Base-by-base conservation (phyloP, 2,888 invertebrate species). In the Thereva unica region DNA sequence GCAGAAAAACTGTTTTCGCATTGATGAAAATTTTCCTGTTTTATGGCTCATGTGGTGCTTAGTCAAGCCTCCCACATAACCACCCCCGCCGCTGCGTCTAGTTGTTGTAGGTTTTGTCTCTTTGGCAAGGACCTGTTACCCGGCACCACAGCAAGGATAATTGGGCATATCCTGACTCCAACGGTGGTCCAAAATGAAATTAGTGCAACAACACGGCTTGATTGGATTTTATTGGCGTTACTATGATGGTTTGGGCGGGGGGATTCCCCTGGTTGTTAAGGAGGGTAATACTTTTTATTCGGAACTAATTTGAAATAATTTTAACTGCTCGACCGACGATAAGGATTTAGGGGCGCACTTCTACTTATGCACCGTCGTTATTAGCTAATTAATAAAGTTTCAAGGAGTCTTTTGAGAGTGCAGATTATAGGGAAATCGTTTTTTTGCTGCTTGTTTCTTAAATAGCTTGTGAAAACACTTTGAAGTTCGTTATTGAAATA, bases 151-250 rank as follows among this genome's bases (percentile, higher is more conserved):
- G 23, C 23, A 50, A 61, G 38, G 49, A 50, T 61, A 61, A 61
- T 61, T 49, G 49, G 61, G 40, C 61, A 61, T 61, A 61, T 61
- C 61, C 61, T 23, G 23, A 23, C 2, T 23, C 23, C 23, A 23
- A 23, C 23, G 23, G 23, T 61, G 61, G 47, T 12, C 61, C 49
- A 37, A 50, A 61, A 50, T 50, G 7, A 61, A 61, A 61, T 61
- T 61, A 61, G 50, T 50, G 40, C 50, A 23, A 23, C 23, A 23
- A 23, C 61, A 40, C 41, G n/a, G 50, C 10, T 50, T 12, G 50
- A 61, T 61, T 61, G 61, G 61, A 44, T 44, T 59, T 66, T 66
- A 66, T 64, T 54, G n/a, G 41, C n/a, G 40, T 64, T 55, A 53
- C 45, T 10, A 38, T 12, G 38, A 59, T 47, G 45, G 37, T 10